Percentiles rank a stretch among this genome's conserved stretches.
These are phyloP conservation scores for Manacus vitellinus DNA, from an alignment of 2,113 vertebrate species.

Conservation along the genomic window DNA sequence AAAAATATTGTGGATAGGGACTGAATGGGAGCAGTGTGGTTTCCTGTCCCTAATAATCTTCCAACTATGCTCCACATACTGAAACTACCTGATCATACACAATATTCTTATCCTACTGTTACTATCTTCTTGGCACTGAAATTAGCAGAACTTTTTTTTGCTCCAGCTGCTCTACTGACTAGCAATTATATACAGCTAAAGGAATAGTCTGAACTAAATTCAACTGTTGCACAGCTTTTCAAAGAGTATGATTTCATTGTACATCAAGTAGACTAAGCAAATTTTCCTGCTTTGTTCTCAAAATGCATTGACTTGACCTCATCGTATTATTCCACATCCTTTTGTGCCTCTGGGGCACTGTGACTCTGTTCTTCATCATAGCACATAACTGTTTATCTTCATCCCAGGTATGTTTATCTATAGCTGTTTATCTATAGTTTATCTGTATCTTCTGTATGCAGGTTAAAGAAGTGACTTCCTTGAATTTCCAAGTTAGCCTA, in stretches of 20 bases:
- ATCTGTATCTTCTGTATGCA: not conserved
- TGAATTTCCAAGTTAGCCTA: not conserved
- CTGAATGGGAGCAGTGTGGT: not conserved
- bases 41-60: not conserved
- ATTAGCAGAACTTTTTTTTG: not conserved
- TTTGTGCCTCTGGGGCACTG: not conserved
- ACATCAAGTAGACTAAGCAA: not conserved
- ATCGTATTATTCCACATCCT: not conserved
- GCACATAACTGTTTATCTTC: not conserved
- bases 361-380: not conserved
- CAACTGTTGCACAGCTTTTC: not conserved
- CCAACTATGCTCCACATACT: not conserved
- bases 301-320: not conserved
- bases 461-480: not conserved
- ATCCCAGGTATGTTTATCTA: not conserved
- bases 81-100: not conserved
- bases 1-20: not conserved
- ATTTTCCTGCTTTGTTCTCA: not conserved
- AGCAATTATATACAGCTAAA: not conserved
- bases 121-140: not conserved
- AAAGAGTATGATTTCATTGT: not conserved
- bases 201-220: not conserved
- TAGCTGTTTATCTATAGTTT: not conserved
- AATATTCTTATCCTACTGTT: not conserved
- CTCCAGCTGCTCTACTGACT: not conserved